A percentile compares a stretch with the other conserved stretches of the same genome.
phyloP scores from a whole-genome alignment of 2,797 vertebrate genomes.

The Rhinogobio ventralis region DNA sequence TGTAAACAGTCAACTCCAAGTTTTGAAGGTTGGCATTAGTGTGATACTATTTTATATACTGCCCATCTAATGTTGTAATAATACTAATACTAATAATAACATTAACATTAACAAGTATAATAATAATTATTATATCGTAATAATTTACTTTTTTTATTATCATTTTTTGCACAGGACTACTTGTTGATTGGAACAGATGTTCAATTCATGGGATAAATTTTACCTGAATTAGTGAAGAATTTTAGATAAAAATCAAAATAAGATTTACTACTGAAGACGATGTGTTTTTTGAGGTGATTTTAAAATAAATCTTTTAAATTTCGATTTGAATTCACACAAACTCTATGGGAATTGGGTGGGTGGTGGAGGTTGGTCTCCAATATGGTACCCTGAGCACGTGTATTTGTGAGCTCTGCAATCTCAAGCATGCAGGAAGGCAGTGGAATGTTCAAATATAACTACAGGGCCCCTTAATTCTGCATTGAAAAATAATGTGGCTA shows the following conservation, averaged over 20 bases:
- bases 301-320: neutral
- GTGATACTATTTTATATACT: neutral
- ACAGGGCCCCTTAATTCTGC: too few species aligned
- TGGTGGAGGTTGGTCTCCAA: neutral
- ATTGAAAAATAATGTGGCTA: too few species aligned
- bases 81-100: neutral
- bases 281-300: neutral
- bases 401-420: neutral
- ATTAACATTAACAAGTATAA: neutral
- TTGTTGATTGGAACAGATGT: constrained; percentile 79
- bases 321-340: neutral
- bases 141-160: neutral
- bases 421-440: neutral
- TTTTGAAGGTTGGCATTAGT: constrained; percentile 73
- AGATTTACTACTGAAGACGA: neutral
- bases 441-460: too few species aligned
- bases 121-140: neutral
- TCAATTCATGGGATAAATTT: constrained; percentile 65
- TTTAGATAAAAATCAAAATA: neutral
- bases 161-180: constrained; percentile 68
- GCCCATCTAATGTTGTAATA: neutral
- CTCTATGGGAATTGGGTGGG: neutral
- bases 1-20: constrained; percentile 71
- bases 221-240: neutral
- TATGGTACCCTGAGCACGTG: neutral